Conservation (phyloP, 2,113 vertebrate genomes). For the Diadophis punctatus region DNA sequence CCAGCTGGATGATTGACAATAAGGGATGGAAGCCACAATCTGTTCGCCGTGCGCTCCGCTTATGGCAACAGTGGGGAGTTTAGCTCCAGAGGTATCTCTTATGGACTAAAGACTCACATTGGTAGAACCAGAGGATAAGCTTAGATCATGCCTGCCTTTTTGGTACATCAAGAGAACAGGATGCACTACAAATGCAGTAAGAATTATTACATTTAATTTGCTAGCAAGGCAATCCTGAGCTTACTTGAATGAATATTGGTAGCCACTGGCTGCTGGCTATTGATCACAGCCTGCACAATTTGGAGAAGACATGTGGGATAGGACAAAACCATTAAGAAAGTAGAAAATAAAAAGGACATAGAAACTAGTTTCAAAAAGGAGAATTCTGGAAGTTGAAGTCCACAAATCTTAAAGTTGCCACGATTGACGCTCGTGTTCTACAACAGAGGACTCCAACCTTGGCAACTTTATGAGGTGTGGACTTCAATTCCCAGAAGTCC, state of each 20-base stretch:
- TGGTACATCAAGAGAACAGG: background rate
- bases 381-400: background rate
- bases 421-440: background rate
- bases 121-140: background rate
- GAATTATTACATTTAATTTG: background rate
- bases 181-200: background rate
- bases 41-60: background rate
- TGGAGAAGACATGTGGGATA: background rate
- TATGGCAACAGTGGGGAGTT: background rate
- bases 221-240: background rate
- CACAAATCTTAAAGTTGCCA: no score
- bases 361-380: background rate
- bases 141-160: background rate
- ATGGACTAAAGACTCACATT: background rate
- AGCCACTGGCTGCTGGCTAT: background rate
- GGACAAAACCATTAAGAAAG: background rate
- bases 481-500: no score
- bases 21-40: background rate
- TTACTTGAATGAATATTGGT: background rate
- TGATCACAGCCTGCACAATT: background rate
- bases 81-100: background rate
- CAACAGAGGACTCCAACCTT: no score
- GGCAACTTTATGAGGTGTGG: no score
- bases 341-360: background rate
- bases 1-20: background rate